Evolutionary conservation across 2,113 vertebrate genomes (phyloP).

Genomic region (Polypterus senegalus): DNA sequence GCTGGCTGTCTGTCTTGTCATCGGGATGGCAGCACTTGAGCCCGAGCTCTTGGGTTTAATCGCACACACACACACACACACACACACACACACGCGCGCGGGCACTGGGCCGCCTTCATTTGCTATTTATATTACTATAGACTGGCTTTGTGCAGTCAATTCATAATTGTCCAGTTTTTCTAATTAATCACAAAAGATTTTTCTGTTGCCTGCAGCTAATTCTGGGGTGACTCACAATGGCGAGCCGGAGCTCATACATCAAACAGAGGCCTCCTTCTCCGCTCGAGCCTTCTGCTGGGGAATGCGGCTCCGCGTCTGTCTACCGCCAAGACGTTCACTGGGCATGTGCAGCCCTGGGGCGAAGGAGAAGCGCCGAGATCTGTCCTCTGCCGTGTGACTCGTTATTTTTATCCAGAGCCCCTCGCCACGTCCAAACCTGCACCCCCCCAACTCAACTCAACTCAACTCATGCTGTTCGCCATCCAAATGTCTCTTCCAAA

Average conservation of each 20-base stretch:
- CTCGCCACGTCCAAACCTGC: conserved; percentile 52
- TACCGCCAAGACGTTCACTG: conserved; percentile 23
- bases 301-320: conserved; percentile 33
- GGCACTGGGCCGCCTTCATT: conserved; percentile 51
- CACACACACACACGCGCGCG: conserved; percentile 4
- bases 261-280: conserved; percentile 53
- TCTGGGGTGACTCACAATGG: conserved; percentile 69
- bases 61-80: conserved; percentile 37
- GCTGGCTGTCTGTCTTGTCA: no score
- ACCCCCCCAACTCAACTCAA: conserved; percentile 9
- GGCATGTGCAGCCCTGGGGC: conserved; percentile 57
- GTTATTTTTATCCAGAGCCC: conserved; percentile 79
- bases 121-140: conserved; percentile 67
- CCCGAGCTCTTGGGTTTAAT: conserved; percentile 37
- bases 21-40: conserved; percentile 36
- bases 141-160: conserved; percentile 61
- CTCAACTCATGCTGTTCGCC: no score
- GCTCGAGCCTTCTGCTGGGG: conserved; percentile 45
- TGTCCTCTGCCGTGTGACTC: conserved; percentile 61
- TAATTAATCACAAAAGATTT: conserved; percentile 90
- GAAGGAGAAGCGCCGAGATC: conserved; percentile 48
- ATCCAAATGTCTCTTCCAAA: no score
- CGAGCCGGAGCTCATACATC: conserved; percentile 72
- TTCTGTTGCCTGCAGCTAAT: conserved; percentile 73
- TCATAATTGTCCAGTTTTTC: conserved; percentile 82